Evolutionary conservation across 2,888 invertebrate genomes (phyloP).

Genomic region (Nasonovia ribisnigri): DNA sequence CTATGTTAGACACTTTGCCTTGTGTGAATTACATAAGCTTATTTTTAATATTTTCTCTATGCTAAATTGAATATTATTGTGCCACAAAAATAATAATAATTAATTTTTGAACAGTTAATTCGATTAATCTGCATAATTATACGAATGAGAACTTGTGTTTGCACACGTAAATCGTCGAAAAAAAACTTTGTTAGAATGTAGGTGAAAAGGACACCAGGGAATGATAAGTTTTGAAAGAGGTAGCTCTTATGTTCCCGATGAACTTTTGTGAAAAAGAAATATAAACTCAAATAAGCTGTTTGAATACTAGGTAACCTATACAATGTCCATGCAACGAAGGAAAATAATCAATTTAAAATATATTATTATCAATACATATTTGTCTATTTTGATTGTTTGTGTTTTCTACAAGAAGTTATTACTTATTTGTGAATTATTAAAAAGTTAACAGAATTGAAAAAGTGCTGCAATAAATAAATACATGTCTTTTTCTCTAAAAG

Average conservation of each 20-base stretch:
- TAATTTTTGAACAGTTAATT: neutral
- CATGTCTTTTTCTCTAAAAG: neutral
- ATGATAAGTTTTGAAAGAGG: neutral
- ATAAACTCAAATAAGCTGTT: neutral
- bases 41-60: neutral
- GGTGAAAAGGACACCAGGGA: neutral
- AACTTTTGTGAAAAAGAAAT: neutral
- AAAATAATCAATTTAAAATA: conserved; percentile 4
- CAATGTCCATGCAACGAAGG: neutral
- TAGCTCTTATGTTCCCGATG: neutral
- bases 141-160: neutral
- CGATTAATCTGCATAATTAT: neutral
- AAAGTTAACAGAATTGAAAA: neutral
- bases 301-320: neutral
- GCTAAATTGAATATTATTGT: neutral
- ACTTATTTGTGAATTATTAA: neutral
- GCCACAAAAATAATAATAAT: neutral
- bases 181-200: neutral
- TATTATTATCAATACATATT: neutral
- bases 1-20: neutral
- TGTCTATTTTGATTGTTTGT: neutral
- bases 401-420: neutral
- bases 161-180: neutral
- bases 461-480: neutral
- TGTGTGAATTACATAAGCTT: neutral